Conservation (phyloP, 2,888 invertebrate genomes). For the Geotrupes spiniger region DNA sequence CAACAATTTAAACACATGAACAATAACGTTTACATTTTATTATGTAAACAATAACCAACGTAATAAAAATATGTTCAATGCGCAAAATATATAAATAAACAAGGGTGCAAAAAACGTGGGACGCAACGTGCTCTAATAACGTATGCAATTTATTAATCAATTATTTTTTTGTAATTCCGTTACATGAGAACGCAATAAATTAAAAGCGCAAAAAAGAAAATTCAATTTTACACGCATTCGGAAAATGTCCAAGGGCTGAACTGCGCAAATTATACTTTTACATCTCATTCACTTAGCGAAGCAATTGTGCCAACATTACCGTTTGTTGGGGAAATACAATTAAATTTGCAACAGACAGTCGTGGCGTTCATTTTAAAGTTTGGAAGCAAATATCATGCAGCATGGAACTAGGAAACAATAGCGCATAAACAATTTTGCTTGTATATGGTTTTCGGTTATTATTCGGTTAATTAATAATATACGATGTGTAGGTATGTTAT, state of each 20-base stretch:
- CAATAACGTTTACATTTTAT: too few relatives aligned
- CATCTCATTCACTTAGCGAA: conserved; percentile 30
- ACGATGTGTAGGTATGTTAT: too few relatives aligned
- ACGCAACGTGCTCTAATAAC: too few relatives aligned
- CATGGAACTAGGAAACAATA: conserved; percentile 3
- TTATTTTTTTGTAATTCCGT: not conserved
- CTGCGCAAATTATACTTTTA: conserved; percentile 31
- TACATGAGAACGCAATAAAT: conserved; percentile 7
- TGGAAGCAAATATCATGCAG: conserved; percentile 4
- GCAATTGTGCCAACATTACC: conserved; percentile 27
- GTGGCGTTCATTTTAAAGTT: not conserved
- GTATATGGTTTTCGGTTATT: too few relatives aligned
- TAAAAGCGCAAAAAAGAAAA: conserved; percentile 4
- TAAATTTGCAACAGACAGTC: conserved; percentile 26
- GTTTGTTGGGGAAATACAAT: conserved; percentile 24
- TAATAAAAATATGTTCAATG: too few relatives aligned
- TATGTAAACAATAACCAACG: too few relatives aligned
- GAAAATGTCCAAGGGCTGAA: conserved; percentile 23
- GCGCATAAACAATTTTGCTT: not conserved
- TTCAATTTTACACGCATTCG: conserved; percentile 15
- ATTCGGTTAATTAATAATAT: too few relatives aligned
- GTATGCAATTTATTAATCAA: too few relatives aligned
- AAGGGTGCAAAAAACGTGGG: too few relatives aligned
- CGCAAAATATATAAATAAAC: too few relatives aligned
- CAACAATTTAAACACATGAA: too few relatives aligned